A percentile compares a stretch with the other conserved stretches of the same genome.
These are phyloP conservation scores for Tragelaphus imberbis DNA, from an alignment of 2,113 vertebrate species.

Conservation along the genomic window DNA sequence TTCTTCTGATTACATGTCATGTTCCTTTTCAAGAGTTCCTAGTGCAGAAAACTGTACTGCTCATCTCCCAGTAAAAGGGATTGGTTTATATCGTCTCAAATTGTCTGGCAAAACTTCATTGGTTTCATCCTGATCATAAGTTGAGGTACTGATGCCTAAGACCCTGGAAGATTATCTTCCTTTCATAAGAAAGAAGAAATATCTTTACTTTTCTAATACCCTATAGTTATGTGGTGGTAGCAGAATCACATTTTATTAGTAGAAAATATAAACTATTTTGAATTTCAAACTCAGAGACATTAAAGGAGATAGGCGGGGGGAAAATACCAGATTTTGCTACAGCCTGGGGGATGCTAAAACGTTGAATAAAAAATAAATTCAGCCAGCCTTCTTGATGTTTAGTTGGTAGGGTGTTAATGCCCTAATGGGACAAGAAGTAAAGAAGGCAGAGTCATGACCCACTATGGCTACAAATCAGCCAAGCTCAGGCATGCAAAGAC, in stretches of 20 bases:
- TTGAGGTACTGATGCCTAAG: background rate
- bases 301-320: background rate
- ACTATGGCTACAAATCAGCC: background rate
- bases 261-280: conserved; percentile 19
- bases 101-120: conserved; percentile 10
- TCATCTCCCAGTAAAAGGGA: conserved; percentile 10
- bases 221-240: background rate
- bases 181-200: conserved; percentile 9
- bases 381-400: background rate
- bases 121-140: background rate
- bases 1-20: conserved; percentile 60
- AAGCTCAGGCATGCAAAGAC: background rate
- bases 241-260: background rate
- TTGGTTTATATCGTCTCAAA: conserved; percentile 44
- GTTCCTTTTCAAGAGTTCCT: conserved; percentile 52
- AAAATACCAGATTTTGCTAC: background rate
- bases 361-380: background rate
- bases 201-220: background rate
- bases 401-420: background rate
- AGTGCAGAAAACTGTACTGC: conserved; percentile 46
- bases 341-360: background rate
- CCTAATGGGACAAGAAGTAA: background rate
- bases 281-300: conserved; percentile 39
- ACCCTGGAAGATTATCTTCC: background rate
- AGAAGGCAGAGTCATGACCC: background rate